phyloP scores from a whole-genome alignment of 2,888 invertebrate species.

The Boloria selene region DNA sequence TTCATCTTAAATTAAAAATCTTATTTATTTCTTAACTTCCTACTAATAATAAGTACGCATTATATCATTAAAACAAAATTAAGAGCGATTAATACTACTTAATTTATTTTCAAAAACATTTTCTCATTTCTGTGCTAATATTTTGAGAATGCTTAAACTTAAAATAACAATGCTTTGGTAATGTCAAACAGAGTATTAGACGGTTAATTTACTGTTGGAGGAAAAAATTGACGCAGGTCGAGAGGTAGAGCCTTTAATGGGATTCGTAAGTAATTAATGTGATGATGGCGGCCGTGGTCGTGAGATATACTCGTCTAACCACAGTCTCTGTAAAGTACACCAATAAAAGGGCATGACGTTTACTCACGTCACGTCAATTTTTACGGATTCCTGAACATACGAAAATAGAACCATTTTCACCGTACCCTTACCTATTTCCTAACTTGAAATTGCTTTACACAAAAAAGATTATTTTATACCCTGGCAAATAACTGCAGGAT shows the following conservation, averaged over 20 bases:
- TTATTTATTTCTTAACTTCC: too few relatives aligned
- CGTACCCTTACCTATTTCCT: not conserved
- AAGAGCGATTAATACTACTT: too few relatives aligned
- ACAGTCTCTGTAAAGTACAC: conserved; percentile 13
- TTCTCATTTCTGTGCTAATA: too few relatives aligned
- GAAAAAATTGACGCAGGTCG: conserved; percentile 13
- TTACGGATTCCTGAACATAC: conserved; percentile 14
- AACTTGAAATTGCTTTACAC: too few relatives aligned
- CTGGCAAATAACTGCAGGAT: too few relatives aligned
- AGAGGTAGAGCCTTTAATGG: conserved; percentile 16
- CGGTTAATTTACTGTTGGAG: conserved; percentile 7
- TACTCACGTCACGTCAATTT: conserved; percentile 20
- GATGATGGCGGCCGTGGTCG: conserved; percentile 20
- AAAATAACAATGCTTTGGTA: conserved; percentile 1
- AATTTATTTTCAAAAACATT: too few relatives aligned
- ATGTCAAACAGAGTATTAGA: conserved; percentile 4
- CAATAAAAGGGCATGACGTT: conserved; percentile 24
- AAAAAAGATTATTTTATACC: too few relatives aligned
- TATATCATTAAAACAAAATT: too few relatives aligned
- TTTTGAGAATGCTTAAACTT: too few relatives aligned
- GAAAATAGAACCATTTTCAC: conserved; percentile 6
- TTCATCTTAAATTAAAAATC: too few relatives aligned
- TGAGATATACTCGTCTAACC: conserved; percentile 12
- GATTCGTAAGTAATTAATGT: conserved; percentile 22
- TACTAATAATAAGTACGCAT: too few relatives aligned